A percentile compares a stretch with the other conserved stretches of the same genome.
Evolutionary conservation across 2,113 vertebrate species (phyloP).

Genomic region (Xiphophorus maculatus): DNA sequence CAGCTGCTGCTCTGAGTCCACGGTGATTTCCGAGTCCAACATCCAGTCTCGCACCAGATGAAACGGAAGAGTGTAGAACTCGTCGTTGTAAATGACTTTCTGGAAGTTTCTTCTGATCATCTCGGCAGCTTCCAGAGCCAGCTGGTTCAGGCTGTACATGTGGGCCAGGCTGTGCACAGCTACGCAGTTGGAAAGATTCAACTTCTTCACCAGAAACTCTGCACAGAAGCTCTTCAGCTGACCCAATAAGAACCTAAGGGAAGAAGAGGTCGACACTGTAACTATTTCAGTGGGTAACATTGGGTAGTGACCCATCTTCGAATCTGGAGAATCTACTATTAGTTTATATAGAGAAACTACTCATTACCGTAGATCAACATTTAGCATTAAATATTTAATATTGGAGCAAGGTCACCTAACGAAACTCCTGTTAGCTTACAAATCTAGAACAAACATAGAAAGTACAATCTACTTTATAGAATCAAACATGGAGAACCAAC

Average conservation of each 20-base stretch:
- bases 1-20: conserved; percentile 91
- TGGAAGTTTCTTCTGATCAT: conserved; percentile 94
- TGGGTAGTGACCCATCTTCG: neutral
- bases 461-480: no score
- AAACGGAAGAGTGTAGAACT: conserved; percentile 92
- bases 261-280: conserved; percentile 1
- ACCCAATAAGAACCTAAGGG: conserved; percentile 87
- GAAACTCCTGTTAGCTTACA: no score
- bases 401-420: no score
- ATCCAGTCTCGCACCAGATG: conserved; percentile 94
- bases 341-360: no score
- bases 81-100: conserved; percentile 90
- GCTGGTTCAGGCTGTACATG: conserved; percentile 92
- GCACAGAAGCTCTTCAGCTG: conserved; percentile 93
- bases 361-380: no score
- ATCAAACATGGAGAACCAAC: no score
- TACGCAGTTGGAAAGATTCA: conserved; percentile 93
- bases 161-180: conserved; percentile 94
- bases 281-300: neutral
- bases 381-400: no score
- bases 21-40: conserved; percentile 90
- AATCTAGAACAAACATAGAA: no score
- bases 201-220: conserved; percentile 93
- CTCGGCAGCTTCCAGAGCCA: conserved; percentile 87
- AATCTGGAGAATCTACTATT: no score